Evolutionary conservation across 1,140 invertebrate species (phyloP).

Genomic region (Meloidogyne chitwoodi): DNA sequence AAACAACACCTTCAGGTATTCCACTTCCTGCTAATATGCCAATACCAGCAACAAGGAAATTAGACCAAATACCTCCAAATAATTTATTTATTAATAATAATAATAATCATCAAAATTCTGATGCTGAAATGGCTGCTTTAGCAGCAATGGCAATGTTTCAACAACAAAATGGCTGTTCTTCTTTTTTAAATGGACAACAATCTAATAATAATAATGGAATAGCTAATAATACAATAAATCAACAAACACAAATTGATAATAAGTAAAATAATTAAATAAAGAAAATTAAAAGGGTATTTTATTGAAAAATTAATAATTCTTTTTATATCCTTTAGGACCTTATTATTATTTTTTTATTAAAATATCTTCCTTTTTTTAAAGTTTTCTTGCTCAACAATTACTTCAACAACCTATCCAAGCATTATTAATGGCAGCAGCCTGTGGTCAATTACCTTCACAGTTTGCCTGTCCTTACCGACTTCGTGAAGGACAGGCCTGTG

Average conservation of each 20-base stretch:
- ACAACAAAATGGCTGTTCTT: not conserved
- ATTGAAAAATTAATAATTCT: no score
- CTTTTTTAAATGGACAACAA: not conserved
- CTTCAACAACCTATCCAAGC: constrained; percentile 9
- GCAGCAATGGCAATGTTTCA: constrained; percentile 13
- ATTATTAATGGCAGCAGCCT: constrained; percentile 8
- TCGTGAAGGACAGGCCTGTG: constrained; percentile 15
- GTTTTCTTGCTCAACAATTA: not conserved
- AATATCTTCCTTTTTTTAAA: not conserved
- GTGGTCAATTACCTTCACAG: constrained; percentile 7
- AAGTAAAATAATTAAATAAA: no score
- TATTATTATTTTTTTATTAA: no score
- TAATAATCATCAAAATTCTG: not conserved
- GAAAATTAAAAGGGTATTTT: no score
- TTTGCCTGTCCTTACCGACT: constrained; percentile 11
- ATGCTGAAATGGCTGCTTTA: not conserved
- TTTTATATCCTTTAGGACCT: no score
- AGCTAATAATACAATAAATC: not conserved
- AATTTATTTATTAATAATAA: not conserved
- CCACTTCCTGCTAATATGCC: constrained; percentile 8
- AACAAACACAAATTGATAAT: not conserved
- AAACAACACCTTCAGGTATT: not conserved
- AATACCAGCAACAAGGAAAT: not conserved
- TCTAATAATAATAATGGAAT: not conserved
- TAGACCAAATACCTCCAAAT: not conserved